phyloP scores from a whole-genome alignment of 2,888 invertebrate species.

The Xylota segnis region DNA sequence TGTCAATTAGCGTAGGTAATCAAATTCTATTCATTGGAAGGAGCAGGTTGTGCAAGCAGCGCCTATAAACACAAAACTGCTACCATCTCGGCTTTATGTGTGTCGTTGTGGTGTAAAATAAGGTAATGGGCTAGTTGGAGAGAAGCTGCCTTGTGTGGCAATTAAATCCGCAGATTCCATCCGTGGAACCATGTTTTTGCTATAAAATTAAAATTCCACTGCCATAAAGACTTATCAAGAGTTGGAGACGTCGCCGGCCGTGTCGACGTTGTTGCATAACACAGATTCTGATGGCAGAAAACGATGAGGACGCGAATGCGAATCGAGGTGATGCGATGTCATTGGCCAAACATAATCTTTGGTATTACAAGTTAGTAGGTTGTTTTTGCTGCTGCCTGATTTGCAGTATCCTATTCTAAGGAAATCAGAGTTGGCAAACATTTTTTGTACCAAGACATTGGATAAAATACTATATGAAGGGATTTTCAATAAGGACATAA shows the following conservation, averaged over 20 bases:
- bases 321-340: conserved; percentile 1
- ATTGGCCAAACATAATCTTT: neutral
- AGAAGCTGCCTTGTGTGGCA: conserved; percentile 14
- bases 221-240: conserved; percentile 32
- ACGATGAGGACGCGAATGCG: neutral
- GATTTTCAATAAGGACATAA: no score
- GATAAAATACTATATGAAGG: no score
- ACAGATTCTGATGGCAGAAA: conserved; percentile 7
- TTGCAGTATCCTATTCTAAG: neutral
- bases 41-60: neutral
- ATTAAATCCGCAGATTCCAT: conserved; percentile 16
- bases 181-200: conserved; percentile 21
- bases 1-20: conserved; percentile 27
- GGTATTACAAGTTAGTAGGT: neutral
- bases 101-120: neutral
- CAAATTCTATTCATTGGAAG: conserved; percentile 4
- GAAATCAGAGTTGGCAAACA: neutral
- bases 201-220: conserved; percentile 39
- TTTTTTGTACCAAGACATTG: neutral
- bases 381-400: neutral
- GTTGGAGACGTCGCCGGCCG: neutral
- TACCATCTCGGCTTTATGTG: neutral
- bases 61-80: neutral
- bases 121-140: conserved; percentile 2
- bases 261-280: conserved; percentile 21